A percentile compares a stretch with the other conserved stretches of the same genome.
phyloP scores from a whole-genome alignment of 2,888 invertebrate genomes.

The Diaperis boleti region DNA sequence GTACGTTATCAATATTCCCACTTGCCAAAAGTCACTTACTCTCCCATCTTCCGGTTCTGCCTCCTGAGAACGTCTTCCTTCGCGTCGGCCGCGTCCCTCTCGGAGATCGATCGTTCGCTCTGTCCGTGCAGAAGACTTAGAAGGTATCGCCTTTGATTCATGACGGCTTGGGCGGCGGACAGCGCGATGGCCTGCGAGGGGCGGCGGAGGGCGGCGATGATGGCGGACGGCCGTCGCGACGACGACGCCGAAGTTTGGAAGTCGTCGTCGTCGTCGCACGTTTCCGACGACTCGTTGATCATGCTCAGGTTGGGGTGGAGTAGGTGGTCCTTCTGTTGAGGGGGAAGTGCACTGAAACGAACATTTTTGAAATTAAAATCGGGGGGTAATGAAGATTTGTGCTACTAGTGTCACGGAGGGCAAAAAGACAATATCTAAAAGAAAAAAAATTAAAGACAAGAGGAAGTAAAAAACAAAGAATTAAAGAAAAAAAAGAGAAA shows the following conservation, averaged over 20 bases:
- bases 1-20: no score
- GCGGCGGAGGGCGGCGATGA: constrained; percentile 74
- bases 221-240: constrained; percentile 72
- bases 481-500: no score
- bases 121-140: constrained; percentile 54
- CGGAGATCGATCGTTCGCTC: constrained; percentile 47
- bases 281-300: constrained; percentile 17
- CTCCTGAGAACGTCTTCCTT: constrained; percentile 42
- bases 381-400: no score
- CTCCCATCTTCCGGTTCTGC: constrained; percentile 63
- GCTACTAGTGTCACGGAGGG: no score
- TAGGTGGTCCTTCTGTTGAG: constrained; percentile 9
- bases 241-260: constrained; percentile 46
- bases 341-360: neutral
- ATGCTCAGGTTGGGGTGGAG: neutral
- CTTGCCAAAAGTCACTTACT: no score
- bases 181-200: constrained; percentile 73
- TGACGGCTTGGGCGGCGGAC: constrained; percentile 68
- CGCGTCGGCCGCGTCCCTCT: constrained; percentile 57
- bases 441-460: no score
- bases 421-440: no score
- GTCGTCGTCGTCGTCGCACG: neutral
- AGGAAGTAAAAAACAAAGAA: no score
- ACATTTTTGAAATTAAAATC: no score
- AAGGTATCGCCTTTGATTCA: constrained; percentile 60